These are phyloP conservation scores for Atherinomorus stipes DNA, from an alignment of 2,113 vertebrate genomes.

Conservation along the genomic window DNA sequence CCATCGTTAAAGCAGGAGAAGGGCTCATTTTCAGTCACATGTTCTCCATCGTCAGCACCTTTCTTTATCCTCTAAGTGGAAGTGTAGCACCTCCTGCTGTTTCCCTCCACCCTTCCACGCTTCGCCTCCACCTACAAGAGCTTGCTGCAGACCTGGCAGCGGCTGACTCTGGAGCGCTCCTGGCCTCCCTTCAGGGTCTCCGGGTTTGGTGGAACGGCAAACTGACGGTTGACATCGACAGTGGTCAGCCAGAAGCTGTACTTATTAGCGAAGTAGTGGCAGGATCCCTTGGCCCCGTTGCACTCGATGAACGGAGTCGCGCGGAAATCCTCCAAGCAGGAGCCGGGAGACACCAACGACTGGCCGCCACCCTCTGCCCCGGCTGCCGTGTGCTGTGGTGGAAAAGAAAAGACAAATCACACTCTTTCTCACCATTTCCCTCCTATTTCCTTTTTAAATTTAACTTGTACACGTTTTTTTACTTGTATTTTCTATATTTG, in stretches of 20 bases:
- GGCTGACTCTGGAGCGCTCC: slow-evolving; percentile 89
- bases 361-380: slow-evolving; percentile 94
- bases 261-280: slow-evolving; percentile 97
- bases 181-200: slow-evolving; percentile 91
- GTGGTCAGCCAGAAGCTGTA: slow-evolving; percentile 98
- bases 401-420: neutral
- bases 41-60: slow-evolving; percentile 31
- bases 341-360: slow-evolving; percentile 94
- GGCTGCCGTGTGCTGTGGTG: slow-evolving; percentile 90
- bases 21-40: slow-evolving; percentile 59
- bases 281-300: slow-evolving; percentile 90
- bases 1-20: slow-evolving; percentile 37
- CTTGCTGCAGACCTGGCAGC: slow-evolving; percentile 98
- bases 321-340: slow-evolving; percentile 95
- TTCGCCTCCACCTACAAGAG: slow-evolving; percentile 78
- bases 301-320: slow-evolving; percentile 97
- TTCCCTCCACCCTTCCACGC: neutral
- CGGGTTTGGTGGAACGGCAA: slow-evolving; percentile 76
- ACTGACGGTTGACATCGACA: slow-evolving; percentile 85
- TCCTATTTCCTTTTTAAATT: no score
- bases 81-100: slow-evolving; percentile 25
- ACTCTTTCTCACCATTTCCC: no score
- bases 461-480: no score
- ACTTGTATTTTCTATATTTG: no score
- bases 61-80: slow-evolving; percentile 18